Conservation (phyloP, 2,113 vertebrate genomes). For the Noctilio leporinus region DNA sequence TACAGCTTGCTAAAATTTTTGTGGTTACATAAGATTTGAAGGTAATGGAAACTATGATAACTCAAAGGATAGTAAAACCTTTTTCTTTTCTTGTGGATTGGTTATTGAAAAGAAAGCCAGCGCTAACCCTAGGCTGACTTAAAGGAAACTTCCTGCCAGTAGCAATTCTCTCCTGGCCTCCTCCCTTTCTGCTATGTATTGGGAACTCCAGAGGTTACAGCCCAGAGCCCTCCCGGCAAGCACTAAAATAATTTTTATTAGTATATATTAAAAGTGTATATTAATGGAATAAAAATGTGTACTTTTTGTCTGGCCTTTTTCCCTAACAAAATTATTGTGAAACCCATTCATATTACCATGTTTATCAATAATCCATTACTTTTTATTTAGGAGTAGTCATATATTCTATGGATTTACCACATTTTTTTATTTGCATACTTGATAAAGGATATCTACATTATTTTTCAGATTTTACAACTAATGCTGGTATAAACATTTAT, state of each 20-base stretch:
- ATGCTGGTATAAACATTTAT: not conserved
- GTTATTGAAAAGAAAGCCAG: not conserved
- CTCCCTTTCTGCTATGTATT: not conserved
- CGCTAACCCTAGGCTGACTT: not conserved
- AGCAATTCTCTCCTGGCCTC: not conserved
- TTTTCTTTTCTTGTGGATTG: not conserved
- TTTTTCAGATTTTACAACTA: not conserved
- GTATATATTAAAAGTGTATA: not conserved
- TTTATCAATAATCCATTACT: not conserved
- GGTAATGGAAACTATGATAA: not conserved
- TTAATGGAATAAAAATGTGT: not conserved
- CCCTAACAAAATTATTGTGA: not conserved
- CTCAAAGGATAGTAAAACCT: not conserved
- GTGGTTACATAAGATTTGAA: not conserved
- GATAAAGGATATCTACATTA: not conserved
- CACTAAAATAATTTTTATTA: not conserved
- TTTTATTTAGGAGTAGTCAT: not conserved
- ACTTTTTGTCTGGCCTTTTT: not conserved
- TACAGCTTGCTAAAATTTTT: not conserved
- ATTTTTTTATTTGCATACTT: not conserved
- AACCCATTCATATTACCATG: not conserved
- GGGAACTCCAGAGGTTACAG: not conserved
- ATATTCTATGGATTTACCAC: not conserved
- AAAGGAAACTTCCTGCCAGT: not conserved
- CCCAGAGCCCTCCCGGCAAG: not conserved